Base-by-base conservation (phyloP, 1,140 invertebrate genomes). In the Drosophila trapezifrons region DNA sequence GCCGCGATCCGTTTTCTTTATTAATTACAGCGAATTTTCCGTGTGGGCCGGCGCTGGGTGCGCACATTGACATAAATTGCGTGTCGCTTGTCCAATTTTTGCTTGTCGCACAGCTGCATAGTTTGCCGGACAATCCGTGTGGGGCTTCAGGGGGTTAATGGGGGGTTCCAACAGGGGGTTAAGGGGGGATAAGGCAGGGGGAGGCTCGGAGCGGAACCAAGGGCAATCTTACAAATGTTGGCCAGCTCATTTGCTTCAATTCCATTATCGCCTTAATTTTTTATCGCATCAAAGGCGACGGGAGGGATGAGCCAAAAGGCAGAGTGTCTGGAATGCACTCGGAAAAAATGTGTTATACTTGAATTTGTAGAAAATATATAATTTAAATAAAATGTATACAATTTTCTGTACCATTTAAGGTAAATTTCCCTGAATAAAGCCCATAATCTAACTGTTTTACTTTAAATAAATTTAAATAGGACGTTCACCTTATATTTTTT, bases 181-280 rank as follows among this genome's bases (percentile, higher is more conserved):
- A n/a, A n/a, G n/a, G 20, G 55, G 15, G 20, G 15, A 17, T 17
- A n/a, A 18, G 8, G 35, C 12, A 35, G 51, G 10, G 18, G 55
- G 55, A 29, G 22, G 47, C 29, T 20, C 51, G 55, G 35, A 25
- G 13, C 46, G 37, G 47, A 25, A 69, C 51, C 51, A 57, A 57
- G 67, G 64, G 66, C 67, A 56, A 70, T 66, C 74, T 90, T 84
- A 90, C 87, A 90, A 90, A 90, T 90, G 87, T 90, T 90, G 78
- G 64, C 69, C 74, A 87, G 87, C 87, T 90, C 87, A 90, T 90
- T 90, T 90, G 87, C 87, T 73, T 90, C 87, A 90, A 90, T 89
- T 90, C 87, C 87, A 90, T 90, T 90, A 90, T 90, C 87, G 87
- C 87, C 89, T 90, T 83, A 90, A 90, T 91, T 90, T 90, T 90